Evolutionary conservation across 2,888 invertebrate species (phyloP).

Genomic region (Norana najaformis): DNA sequence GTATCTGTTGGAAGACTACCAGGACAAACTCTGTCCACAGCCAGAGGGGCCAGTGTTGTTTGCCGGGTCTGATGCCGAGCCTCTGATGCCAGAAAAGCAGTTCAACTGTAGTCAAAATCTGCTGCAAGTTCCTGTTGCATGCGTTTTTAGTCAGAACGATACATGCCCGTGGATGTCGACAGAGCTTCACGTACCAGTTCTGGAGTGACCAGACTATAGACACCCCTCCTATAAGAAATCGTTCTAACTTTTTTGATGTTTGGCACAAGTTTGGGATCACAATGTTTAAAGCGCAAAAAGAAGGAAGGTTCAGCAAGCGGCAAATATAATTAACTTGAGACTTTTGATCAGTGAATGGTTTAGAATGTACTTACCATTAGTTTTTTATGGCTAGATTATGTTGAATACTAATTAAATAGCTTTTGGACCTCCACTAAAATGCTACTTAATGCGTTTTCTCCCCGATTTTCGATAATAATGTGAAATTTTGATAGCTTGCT

Average conservation of each 20-base stretch:
- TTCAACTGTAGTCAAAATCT: neutral
- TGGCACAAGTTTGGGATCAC: neutral
- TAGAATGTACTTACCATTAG: neutral
- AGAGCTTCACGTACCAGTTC: neutral
- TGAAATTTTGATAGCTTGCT: too few species aligned
- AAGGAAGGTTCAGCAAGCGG: neutral
- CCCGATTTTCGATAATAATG: neutral
- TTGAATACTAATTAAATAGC: neutral
- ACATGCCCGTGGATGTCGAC: neutral
- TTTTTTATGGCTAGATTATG: neutral
- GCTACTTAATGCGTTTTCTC: neutral
- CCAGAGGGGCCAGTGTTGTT: neutral
- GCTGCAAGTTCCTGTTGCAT: neutral
- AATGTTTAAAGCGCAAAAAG: neutral
- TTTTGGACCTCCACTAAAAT: neutral
- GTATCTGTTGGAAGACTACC: neutral
- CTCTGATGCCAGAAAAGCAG: neutral
- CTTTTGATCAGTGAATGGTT: neutral
- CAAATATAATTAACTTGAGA: neutral
- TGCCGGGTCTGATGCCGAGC: neutral
- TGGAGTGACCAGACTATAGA: neutral
- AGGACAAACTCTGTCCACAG: neutral
- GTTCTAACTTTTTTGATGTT: neutral
- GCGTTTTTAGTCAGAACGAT: neutral
- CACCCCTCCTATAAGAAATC: neutral